A percentile compares a stretch with the other conserved stretches of the same genome.
Evolutionary conservation across 2,113 vertebrate species (phyloP).

Genomic region (Butorides virescens): DNA sequence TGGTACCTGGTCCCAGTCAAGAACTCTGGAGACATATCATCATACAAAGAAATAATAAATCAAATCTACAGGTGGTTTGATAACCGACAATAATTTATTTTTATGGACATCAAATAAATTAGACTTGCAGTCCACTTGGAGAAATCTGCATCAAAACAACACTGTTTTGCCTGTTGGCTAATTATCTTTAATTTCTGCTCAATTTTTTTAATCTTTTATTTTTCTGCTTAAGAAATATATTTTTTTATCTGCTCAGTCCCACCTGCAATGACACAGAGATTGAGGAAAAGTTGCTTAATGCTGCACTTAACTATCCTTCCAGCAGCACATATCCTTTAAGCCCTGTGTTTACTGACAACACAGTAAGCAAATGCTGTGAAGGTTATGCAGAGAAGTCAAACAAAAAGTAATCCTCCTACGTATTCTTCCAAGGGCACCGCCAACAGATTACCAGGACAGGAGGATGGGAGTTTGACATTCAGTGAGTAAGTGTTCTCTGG

Average conservation of each 20-base stretch:
- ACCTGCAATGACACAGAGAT: not conserved
- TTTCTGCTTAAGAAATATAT: not conserved
- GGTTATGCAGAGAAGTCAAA: conserved; percentile 34
- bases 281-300: not conserved
- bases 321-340: not conserved
- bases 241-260: not conserved
- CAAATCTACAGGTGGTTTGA: not conserved
- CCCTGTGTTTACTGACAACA: not conserved
- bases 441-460: not conserved
- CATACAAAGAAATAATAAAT: not conserved
- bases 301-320: not conserved
- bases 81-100: not conserved
- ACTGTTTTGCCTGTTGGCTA: not conserved
- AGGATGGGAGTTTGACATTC: not conserved
- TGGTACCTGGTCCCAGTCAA: not conserved
- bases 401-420: conserved; percentile 28
- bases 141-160: not conserved
- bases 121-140: not conserved
- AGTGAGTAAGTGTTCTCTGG: not conserved
- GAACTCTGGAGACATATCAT: not conserved
- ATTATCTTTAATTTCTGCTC: not conserved
- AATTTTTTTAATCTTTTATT: not conserved
- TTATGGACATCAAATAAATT: not conserved
- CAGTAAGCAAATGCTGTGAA: conserved; percentile 21
- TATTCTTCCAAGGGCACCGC: not conserved